Base-by-base conservation (phyloP, 2,888 invertebrate genomes). In the Spodoptera picta region DNA sequence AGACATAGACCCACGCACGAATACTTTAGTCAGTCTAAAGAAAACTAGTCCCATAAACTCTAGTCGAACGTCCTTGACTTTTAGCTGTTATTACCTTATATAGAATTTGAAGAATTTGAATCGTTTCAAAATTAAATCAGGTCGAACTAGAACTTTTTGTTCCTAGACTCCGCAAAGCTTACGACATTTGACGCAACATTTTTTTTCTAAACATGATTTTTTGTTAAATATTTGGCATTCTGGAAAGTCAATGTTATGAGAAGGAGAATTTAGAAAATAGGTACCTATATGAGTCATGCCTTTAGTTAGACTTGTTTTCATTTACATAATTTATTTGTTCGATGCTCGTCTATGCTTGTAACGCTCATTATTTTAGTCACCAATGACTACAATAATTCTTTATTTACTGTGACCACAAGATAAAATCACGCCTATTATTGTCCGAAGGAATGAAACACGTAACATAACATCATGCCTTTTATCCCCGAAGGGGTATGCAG, bases 1-100 rank as follows among this genome's bases (percentile, higher is more conserved):
- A 66, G 60, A 56, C 65, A 31, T 19, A 55, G 44, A 43, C 55
- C 60, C 48, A 71, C 72, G 45, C 72, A 49, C 24, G 46, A 47
- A 46, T 60, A 52, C 65, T 50, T 66, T 60, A 19, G 44, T 41
- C n/a, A 55, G 43, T 49, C 43, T 49, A 2, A 51, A 68, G 51
- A 58, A 62, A 71, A 73, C 68, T 68, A 59, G 70, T 45, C 36
- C 60, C 47, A 65, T 50, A 69, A 50, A 49, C 12, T 31, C n/a
- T 41, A 36, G 42, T 1, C 14, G 48, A 58, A 57, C 60, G 57
- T 31, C 69, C 72, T 65, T 73, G 72, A 60, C 69, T 47, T 73
- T 68, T 63, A 49, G 23, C 31, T 10, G 63, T 36, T 59, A 23
- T 59, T 27, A 42, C 36, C 49, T 59, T 48, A 36, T 36, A 36